Conservation (phyloP, 2,113 vertebrate species). For the Pygoscelis adeliae region DNA sequence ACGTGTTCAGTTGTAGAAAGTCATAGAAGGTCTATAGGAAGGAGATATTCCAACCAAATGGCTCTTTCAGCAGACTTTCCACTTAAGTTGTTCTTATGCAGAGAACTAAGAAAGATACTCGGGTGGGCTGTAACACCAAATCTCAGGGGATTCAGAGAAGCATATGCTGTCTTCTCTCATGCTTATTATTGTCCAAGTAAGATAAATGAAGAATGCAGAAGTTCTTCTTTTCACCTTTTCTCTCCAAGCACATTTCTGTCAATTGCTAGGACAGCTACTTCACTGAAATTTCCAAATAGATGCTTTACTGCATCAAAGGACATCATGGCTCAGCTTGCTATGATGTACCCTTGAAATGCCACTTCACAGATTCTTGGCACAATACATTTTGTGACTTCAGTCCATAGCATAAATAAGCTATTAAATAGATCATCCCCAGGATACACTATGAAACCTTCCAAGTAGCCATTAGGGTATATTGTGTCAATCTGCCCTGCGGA, state of each 20-base stretch:
- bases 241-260: neutral
- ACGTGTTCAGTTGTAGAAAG: neutral
- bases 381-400: neutral
- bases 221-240: neutral
- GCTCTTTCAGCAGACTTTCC: neutral
- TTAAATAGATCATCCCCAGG: neutral
- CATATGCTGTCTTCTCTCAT: neutral
- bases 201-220: neutral
- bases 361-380: neutral
- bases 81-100: neutral
- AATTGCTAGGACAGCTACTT: neutral
- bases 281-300: neutral
- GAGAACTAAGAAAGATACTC: neutral
- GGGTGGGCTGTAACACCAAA: neutral
- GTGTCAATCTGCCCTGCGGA: neutral
- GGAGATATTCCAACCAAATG: neutral
- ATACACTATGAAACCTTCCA: neutral
- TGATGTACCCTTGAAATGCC: neutral
- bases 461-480: neutral
- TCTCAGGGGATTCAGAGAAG: neutral
- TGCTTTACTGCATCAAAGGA: neutral
- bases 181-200: neutral
- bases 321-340: neutral
- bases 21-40: neutral
- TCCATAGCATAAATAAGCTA: neutral